These are phyloP conservation scores for Ahaetulla prasina DNA, from an alignment of 2,113 vertebrate species.

Conservation along the genomic window DNA sequence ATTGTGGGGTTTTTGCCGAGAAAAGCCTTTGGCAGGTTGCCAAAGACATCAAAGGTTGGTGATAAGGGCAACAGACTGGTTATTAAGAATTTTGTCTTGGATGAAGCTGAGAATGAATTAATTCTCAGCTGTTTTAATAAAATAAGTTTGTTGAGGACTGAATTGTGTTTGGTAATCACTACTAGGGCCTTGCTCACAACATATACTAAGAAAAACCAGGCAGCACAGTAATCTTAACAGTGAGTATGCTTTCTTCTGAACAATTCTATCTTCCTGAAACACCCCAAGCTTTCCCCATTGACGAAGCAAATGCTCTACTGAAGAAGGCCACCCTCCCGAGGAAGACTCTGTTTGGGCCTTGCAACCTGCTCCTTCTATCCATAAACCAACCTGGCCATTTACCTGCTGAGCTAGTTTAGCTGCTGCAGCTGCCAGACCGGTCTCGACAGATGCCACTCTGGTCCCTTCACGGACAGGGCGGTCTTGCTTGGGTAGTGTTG, in stretches of 20 bases:
- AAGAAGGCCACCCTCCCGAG: background rate
- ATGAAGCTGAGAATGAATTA: too few species aligned
- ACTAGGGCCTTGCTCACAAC: too few species aligned
- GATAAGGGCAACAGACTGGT: too few species aligned
- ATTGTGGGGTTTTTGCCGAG: too few species aligned
- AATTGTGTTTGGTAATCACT: too few species aligned
- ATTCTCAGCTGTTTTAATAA: too few species aligned
- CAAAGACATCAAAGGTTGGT: too few species aligned
- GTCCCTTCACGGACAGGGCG: conserved; percentile 88
- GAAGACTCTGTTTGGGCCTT: background rate
- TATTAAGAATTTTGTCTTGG: too few species aligned
- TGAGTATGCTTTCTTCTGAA: too few species aligned
- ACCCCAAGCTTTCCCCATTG: background rate
- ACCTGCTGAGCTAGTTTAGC: conserved; percentile 91
- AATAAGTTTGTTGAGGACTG: too few species aligned
- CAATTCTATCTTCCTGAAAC: background rate
- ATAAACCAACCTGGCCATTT: background rate
- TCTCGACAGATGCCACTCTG: conserved; percentile 88
- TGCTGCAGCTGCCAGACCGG: conserved; percentile 87
- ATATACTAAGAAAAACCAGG: background rate
- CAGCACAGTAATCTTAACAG: background rate
- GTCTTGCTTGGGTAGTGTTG: conserved; percentile 86
- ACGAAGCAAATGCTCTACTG: background rate
- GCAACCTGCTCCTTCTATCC: background rate
- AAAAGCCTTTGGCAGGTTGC: too few species aligned